These are phyloP conservation scores for Spilosoma lubricipeda DNA, from an alignment of 2,888 invertebrate species.

Conservation along the genomic window DNA sequence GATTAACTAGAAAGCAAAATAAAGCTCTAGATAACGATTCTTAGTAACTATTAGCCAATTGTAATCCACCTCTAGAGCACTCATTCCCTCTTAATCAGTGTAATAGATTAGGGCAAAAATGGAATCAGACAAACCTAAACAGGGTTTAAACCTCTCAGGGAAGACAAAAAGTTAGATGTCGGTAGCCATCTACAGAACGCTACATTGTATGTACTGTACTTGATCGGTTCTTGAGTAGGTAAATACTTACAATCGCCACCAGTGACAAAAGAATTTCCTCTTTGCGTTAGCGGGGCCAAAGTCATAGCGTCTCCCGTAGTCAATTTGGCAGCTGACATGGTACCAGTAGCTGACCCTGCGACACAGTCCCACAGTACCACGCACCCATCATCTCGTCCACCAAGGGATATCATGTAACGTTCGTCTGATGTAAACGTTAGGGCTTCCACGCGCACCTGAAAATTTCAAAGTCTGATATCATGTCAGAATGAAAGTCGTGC, in stretches of 20 bases:
- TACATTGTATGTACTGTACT: background rate
- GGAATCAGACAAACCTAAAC: too few relatives aligned
- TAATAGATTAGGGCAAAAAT: too few relatives aligned
- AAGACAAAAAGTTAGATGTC: background rate
- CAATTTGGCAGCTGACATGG: conserved; percentile 86
- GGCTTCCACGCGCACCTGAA: conserved; percentile 91
- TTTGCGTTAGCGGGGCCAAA: conserved; percentile 83
- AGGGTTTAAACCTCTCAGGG: too few relatives aligned
- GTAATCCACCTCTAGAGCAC: too few relatives aligned
- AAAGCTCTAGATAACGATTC: too few relatives aligned
- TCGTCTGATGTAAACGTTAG: conserved; percentile 94
- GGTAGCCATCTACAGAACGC: background rate
- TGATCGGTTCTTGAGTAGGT: background rate
- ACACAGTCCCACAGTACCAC: conserved; percentile 94
- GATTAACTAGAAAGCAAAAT: too few relatives aligned
- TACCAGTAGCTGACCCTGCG: conserved; percentile 87
- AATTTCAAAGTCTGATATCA: background rate
- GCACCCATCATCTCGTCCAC: conserved; percentile 96
- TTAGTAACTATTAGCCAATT: too few relatives aligned
- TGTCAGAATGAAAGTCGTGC: too few relatives aligned
- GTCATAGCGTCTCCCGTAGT: conserved; percentile 90
- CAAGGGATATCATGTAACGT: conserved; percentile 93
- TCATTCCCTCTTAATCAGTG: too few relatives aligned
- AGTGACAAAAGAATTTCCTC: conserved; percentile 89
- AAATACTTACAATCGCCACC: conserved; percentile 88